These are phyloP conservation scores for Geococcyx californianus DNA, from an alignment of 2,113 vertebrate genomes.

Conservation along the genomic window DNA sequence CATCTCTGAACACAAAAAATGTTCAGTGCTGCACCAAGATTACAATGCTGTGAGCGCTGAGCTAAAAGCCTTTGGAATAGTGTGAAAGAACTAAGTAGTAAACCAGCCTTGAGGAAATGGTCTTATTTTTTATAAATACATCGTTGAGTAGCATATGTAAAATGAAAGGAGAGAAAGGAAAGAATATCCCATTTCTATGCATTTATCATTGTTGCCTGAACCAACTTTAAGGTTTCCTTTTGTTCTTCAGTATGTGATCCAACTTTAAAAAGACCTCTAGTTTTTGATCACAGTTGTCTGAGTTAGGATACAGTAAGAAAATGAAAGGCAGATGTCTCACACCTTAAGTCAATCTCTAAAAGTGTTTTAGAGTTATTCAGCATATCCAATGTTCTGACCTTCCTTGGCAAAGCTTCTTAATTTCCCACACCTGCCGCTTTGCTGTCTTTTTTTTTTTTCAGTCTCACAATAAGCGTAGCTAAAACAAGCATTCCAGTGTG, in stretches of 20 bases:
- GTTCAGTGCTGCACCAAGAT: fast-evolving
- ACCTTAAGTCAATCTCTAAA: not conserved
- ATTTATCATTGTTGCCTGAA: not conserved
- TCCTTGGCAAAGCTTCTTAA: not conserved
- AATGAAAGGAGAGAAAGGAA: not conserved
- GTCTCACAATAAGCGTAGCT: not conserved
- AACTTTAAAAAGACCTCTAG: slow-evolving; percentile 9
- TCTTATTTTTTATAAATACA: not conserved
- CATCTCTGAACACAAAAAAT: not conserved
- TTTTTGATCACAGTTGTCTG: not conserved
- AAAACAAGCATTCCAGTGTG: not conserved
- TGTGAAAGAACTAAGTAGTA: slow-evolving; percentile 8
- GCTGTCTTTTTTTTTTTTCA: not conserved
- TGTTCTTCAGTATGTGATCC: not conserved
- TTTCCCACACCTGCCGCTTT: not conserved
- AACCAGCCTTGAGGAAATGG: not conserved
- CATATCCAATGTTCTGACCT: not conserved
- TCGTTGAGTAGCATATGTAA: not conserved
- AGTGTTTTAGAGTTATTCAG: not conserved
- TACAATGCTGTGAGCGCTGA: not conserved
- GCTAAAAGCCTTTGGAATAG: not conserved
- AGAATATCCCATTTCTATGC: not conserved
- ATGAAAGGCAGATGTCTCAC: not conserved
- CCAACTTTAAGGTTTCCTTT: slow-evolving; percentile 8
- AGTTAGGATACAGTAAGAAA: slow-evolving; percentile 3